phyloP scores from a whole-genome alignment of 2,888 invertebrate species.

The Rhagium mordax region DNA sequence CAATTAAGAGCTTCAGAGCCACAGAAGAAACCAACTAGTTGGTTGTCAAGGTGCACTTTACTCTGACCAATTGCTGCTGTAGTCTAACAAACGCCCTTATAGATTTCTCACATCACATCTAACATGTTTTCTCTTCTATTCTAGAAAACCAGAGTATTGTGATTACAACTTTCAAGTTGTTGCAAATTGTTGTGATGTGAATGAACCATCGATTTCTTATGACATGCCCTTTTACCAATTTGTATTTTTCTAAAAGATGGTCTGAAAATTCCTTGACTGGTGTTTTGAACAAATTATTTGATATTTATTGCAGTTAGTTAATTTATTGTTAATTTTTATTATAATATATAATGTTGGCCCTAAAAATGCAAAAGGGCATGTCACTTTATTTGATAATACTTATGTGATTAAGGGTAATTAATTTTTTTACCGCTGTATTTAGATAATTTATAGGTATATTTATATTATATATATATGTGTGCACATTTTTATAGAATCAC shows the following conservation, averaged over 20 bases:
- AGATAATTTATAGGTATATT: constrained; percentile 59
- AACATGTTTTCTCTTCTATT: constrained; percentile 3
- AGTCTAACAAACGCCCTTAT: constrained; percentile 47
- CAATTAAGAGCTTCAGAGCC: constrained; percentile 85
- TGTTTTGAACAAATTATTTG: constrained; percentile 14
- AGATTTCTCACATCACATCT: constrained; percentile 45
- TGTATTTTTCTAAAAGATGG: constrained; percentile 4
- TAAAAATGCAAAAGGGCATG: constrained; percentile 33
- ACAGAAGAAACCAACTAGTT: constrained; percentile 86
- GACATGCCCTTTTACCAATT: constrained; percentile 39
- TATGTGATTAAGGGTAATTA: constrained; percentile 61
- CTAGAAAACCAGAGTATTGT: constrained; percentile 17
- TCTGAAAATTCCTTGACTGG: not conserved
- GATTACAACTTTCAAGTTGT: constrained; percentile 26
- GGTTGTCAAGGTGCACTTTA: constrained; percentile 89
- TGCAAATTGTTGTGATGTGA: constrained; percentile 31
- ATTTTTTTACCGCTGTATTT: constrained; percentile 60
- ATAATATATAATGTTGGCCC: constrained; percentile 2
- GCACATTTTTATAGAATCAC: constrained; percentile 43
- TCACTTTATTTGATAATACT: constrained; percentile 47
- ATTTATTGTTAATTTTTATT: constrained; percentile 26
- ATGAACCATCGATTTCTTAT: constrained; percentile 33
- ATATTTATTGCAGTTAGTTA: constrained; percentile 25
- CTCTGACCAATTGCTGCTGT: constrained; percentile 80
- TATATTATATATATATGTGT: constrained; percentile 52